Evolutionary conservation across 2,113 vertebrate species (phyloP).

Genomic region (Australoheros scitulus): DNA sequence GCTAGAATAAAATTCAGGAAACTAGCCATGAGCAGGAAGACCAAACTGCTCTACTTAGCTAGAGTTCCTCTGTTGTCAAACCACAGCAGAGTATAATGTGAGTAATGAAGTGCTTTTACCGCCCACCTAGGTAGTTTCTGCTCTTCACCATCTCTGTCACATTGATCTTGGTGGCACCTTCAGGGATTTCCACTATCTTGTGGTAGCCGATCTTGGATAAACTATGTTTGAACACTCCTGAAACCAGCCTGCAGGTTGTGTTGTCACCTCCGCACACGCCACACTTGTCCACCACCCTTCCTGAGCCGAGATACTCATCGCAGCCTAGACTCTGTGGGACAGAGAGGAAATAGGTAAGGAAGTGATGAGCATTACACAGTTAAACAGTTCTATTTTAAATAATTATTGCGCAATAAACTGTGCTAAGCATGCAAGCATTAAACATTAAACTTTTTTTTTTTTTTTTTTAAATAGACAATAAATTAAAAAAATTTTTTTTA

Average conservation of each 20-base stretch:
- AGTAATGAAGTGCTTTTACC: neutral
- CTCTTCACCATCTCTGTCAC: conserved; percentile 96
- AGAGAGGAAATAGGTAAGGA: neutral
- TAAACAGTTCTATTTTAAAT: neutral
- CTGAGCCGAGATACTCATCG: conserved; percentile 91
- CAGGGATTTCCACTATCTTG: conserved; percentile 95
- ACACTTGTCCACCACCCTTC: conserved; percentile 91
- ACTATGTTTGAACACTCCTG: conserved; percentile 90
- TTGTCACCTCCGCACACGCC: conserved; percentile 94
- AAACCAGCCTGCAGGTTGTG: conserved; percentile 89
- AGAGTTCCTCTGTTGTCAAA: neutral
- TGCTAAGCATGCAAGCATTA: neutral
- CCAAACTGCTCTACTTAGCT: neutral
- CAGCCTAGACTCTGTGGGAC: conserved; percentile 88
- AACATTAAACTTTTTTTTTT: too few relatives aligned
- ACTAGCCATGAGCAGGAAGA: neutral
- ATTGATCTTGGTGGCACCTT: conserved; percentile 97
- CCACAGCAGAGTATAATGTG: neutral
- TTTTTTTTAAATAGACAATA: too few relatives aligned
- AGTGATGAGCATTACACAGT: neutral
- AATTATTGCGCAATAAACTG: neutral
- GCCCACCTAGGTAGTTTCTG: conserved; percentile 95
- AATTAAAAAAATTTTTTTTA: too few relatives aligned
- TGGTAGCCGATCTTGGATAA: conserved; percentile 93
- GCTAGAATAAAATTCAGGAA: neutral